These are phyloP conservation scores for Psephotus haematonotus DNA, from an alignment of 2,113 vertebrate genomes.

Conservation along the genomic window DNA sequence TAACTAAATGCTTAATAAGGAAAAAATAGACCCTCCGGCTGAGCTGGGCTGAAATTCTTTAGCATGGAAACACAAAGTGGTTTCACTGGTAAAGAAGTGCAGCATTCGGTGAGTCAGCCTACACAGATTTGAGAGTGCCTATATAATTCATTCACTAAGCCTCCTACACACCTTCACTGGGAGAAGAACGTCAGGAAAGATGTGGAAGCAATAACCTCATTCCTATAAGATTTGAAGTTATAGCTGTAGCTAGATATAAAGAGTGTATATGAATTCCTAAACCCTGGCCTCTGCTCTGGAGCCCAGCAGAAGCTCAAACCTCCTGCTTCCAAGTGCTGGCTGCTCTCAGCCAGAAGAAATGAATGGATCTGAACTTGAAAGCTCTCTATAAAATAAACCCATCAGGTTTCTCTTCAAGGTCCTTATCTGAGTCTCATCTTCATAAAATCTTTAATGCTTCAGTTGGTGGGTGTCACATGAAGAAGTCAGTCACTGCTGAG, in stretches of 20 bases:
- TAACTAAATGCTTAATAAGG: not conserved
- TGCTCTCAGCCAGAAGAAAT: not conserved
- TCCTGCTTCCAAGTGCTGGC: rapidly evolving
- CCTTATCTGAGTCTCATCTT: not conserved
- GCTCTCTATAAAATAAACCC: not conserved
- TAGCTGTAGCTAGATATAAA: not conserved
- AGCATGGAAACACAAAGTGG: not conserved
- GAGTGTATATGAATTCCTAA: not conserved
- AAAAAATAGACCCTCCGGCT: not conserved
- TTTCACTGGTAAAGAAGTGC: not conserved
- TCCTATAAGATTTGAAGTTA: not conserved
- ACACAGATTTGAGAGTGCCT: not conserved
- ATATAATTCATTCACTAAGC: not conserved
- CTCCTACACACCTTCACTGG: not conserved
- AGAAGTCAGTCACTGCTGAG: not conserved
- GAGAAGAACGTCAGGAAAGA: slow-evolving; percentile 7
- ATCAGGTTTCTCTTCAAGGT: not conserved
- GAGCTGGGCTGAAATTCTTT: not conserved
- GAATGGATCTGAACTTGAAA: not conserved
- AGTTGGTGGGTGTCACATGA: not conserved
- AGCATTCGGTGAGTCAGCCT: not conserved
- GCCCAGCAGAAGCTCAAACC: not conserved
- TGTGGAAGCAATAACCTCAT: not conserved
- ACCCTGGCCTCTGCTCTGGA: not conserved
- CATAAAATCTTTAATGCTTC: not conserved